phyloP scores from a whole-genome alignment of 2,888 invertebrate genomes.

The Himalopsyche japonica region DNA sequence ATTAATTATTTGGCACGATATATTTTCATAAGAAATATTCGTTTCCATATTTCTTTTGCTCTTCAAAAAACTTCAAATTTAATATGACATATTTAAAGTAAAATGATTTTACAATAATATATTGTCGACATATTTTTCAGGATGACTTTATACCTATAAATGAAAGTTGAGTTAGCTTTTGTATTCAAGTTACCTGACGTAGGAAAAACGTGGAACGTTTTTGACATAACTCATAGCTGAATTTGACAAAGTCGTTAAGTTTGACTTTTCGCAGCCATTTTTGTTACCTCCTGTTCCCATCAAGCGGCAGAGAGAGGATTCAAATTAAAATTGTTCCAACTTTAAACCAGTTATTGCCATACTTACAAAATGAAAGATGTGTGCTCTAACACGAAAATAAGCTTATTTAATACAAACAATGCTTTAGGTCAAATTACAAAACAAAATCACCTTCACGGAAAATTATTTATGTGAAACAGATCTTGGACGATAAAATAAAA shows the following conservation, averaged over 20 bases:
- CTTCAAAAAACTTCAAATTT: no score
- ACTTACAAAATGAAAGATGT: background rate
- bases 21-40: no score
- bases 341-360: background rate
- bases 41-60: no score
- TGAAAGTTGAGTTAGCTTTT: background rate
- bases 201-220: conserved; percentile 17
- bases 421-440: no score
- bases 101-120: background rate
- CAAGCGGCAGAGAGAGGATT: background rate
- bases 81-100: background rate
- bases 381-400: no score
- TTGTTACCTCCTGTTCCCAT: background rate
- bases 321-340: background rate
- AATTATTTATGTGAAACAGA: no score
- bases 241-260: conserved; percentile 26
- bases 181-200: background rate
- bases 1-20: no score
- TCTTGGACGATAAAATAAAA: no score
- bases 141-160: background rate
- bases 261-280: background rate
- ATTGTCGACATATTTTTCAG: background rate
- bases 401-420: no score
- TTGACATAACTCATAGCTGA: conserved; percentile 31
- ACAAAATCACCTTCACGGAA: no score